These are phyloP conservation scores for Parazoanthus atlanticus DNA, from an alignment of 92 coral and sea anemone species.

Conservation along the genomic window DNA sequence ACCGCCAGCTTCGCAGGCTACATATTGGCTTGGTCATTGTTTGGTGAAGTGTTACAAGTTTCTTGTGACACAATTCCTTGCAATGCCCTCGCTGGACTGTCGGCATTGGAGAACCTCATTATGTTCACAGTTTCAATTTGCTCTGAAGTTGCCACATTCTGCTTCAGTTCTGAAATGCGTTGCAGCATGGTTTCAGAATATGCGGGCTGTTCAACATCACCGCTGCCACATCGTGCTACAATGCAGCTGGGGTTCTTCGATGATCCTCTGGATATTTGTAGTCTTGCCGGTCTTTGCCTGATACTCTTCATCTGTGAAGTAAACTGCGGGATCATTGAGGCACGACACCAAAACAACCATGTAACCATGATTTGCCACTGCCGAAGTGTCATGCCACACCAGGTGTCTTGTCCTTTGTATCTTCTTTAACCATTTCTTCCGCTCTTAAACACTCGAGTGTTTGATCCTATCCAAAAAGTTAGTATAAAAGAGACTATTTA, in stretches of 20 bases:
- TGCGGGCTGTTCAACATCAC: slow-evolving; percentile 51
- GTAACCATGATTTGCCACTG: slow-evolving; percentile 49
- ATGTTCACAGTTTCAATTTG: background rate
- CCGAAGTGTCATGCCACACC: slow-evolving; percentile 14
- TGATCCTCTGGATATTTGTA: slow-evolving; percentile 42
- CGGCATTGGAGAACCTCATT: background rate
- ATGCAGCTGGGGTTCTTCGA: slow-evolving; percentile 61
- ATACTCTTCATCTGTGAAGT: slow-evolving; percentile 46
- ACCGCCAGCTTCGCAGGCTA: no score
- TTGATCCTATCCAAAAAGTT: no score
- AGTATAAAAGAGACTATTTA: no score
- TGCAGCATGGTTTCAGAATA: slow-evolving; percentile 51
- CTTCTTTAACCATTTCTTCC: slow-evolving; percentile 12
- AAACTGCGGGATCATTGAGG: slow-evolving; percentile 45
- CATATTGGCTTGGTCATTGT: no score
- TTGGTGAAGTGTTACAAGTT: no score
- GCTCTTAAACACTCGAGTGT: background rate
- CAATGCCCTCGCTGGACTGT: no score
- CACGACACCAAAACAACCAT: slow-evolving; percentile 46
- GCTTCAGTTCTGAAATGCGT: slow-evolving; percentile 43
- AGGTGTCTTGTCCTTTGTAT: slow-evolving; percentile 43
- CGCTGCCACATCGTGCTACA: slow-evolving; percentile 60
- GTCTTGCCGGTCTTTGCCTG: slow-evolving; percentile 46
- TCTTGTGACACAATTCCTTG: no score
- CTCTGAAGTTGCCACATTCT: background rate